Conservation (phyloP, 1,140 invertebrate genomes). For the Caerostris extrusa region DNA sequence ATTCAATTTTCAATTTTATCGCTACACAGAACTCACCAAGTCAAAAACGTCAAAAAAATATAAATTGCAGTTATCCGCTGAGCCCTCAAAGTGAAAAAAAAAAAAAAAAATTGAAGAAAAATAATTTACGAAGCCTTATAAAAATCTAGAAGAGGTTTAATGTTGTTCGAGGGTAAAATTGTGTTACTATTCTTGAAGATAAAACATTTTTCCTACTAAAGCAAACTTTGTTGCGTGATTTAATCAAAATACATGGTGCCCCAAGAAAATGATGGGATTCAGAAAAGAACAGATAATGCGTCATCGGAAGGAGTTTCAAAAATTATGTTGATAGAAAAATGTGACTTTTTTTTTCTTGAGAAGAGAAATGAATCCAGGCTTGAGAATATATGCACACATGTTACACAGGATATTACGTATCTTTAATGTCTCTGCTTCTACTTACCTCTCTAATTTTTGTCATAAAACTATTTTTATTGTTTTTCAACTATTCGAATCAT, state of each 20-base stretch:
- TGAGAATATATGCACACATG: constrained; percentile 1
- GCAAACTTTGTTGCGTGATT: constrained; percentile 19
- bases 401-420: not conserved
- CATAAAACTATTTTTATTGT: not conserved
- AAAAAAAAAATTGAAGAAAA: not conserved
- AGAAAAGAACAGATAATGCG: not conserved
- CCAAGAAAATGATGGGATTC: not conserved
- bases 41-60: too few species aligned
- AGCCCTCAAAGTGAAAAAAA: not conserved
- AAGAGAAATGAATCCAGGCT: not conserved
- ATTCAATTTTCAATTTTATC: too few species aligned
- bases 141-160: not conserved
- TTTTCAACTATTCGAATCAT: not conserved
- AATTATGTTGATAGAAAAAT: constrained; percentile 39
- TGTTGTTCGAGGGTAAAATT: not conserved
- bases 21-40: too few species aligned
- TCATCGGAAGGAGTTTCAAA: constrained; percentile 16
- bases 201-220: not conserved
- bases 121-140: not conserved
- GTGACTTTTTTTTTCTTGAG: not conserved
- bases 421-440: not conserved
- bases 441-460: not conserved
- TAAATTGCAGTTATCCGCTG: not conserved
- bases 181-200: not conserved
- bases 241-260: not conserved